A percentile compares a stretch with the other conserved stretches of the same genome.
Evolutionary conservation across 2,888 invertebrate genomes (phyloP).

Genomic region (Nysson spinosus): DNA sequence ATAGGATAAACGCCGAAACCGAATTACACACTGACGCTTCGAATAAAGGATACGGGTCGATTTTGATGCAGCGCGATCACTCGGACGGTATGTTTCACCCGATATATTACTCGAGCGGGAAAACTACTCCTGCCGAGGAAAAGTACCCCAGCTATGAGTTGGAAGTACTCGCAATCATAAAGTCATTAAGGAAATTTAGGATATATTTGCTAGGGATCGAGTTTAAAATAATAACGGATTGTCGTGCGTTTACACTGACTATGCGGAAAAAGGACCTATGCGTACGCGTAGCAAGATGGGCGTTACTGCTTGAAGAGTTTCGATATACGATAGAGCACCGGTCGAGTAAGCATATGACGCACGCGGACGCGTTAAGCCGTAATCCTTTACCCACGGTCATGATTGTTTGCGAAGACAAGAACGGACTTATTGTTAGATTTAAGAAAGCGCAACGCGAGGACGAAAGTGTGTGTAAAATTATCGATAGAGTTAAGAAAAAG

Average conservation of each 20-base stretch:
- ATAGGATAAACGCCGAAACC: conserved; percentile 29
- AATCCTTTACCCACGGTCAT: conserved; percentile 28
- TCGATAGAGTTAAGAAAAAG: conserved; percentile 4
- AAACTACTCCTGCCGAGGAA: conserved; percentile 5
- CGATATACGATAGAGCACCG: conserved; percentile 42
- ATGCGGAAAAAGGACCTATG: conserved; percentile 41
- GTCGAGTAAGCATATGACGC: conserved; percentile 36
- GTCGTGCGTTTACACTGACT: conserved; percentile 40
- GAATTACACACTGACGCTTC: conserved; percentile 25
- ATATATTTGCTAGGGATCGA: conserved; percentile 9
- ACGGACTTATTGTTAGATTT: conserved; percentile 14
- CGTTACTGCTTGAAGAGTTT: conserved; percentile 8
- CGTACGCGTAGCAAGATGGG: conserved; percentile 17
- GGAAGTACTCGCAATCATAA: conserved; percentile 12
- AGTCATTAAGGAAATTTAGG: conserved; percentile 7
- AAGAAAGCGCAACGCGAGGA: conserved; percentile 34
- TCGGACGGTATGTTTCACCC: conserved; percentile 25
- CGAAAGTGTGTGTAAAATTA: conserved; percentile 11
- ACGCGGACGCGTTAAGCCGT: conserved; percentile 55
- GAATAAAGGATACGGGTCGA: conserved; percentile 15
- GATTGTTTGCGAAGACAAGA: conserved; percentile 11
- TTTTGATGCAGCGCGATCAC: conserved; percentile 18
- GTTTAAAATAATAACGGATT: conserved; percentile 41
- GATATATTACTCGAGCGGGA: conserved; percentile 10
- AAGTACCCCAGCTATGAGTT: conserved; percentile 26